These are phyloP conservation scores for Passerculus sandwichensis DNA, from an alignment of 2,797 vertebrate genomes.

Conservation along the genomic window DNA sequence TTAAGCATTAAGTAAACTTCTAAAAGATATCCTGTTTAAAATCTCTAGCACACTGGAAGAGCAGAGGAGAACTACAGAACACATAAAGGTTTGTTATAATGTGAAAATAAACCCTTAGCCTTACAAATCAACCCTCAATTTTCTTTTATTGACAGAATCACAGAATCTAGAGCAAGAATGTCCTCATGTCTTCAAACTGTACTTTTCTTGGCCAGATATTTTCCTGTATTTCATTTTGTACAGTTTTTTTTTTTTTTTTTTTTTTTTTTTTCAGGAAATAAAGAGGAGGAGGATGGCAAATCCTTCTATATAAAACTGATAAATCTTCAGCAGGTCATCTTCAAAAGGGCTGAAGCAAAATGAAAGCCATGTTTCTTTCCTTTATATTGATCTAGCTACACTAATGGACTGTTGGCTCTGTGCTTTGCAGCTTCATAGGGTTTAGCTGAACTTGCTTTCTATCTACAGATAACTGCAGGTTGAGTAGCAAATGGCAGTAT, in stretches of 20 bases:
- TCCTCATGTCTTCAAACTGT: background rate
- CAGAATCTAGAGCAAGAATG: background rate
- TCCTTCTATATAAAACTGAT: constrained; percentile 40
- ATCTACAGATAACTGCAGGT: background rate
- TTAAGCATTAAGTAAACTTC: background rate
- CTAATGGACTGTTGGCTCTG: constrained; percentile 29
- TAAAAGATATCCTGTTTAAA: background rate
- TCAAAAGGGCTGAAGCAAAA: constrained; percentile 29
- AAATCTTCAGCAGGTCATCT: constrained; percentile 45
- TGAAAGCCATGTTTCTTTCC: constrained; percentile 42
- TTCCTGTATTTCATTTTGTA: background rate
- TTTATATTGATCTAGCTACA: constrained; percentile 48
- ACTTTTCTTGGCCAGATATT: background rate
- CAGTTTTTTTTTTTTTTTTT: background rate
- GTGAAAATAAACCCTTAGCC: background rate
- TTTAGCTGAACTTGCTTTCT: constrained; percentile 37
- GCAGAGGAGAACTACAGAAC: background rate
- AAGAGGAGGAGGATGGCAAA: background rate
- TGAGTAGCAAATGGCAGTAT: constrained; percentile 23
- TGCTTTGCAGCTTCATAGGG: background rate
- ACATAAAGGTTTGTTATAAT: background rate
- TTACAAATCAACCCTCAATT: background rate
- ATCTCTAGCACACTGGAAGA: background rate
- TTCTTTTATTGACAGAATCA: background rate
- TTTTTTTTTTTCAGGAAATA: background rate